A percentile compares a stretch with the other conserved stretches of the same genome.
These are phyloP conservation scores for Sakesphorus luctuosus DNA, from an alignment of 2,113 vertebrate genomes.

Conservation along the genomic window DNA sequence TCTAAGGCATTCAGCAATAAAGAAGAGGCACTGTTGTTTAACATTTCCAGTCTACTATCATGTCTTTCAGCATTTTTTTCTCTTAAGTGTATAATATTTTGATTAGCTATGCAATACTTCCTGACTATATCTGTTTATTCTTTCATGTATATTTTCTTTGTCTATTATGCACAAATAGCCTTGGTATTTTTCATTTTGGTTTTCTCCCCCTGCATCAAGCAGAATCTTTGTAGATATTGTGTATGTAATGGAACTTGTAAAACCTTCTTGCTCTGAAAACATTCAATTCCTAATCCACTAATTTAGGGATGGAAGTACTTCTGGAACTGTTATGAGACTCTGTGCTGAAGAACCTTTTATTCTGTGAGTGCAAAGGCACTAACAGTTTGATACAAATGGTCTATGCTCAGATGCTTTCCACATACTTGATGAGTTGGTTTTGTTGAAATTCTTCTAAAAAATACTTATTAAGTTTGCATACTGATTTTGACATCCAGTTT, in stretches of 20 bases:
- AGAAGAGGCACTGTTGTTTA: neutral
- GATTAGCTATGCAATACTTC: neutral
- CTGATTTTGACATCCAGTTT: neutral
- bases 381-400: neutral
- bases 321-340: neutral
- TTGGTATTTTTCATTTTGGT: neutral
- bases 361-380: neutral
- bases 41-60: neutral
- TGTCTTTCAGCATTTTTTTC: neutral
- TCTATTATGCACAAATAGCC: neutral
- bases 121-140: neutral
- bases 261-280: neutral
- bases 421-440: neutral
- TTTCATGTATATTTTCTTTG: neutral
- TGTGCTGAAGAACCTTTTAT: constrained; percentile 5
- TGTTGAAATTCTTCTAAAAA: neutral
- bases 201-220: neutral
- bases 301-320: constrained; percentile 44
- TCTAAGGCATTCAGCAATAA: neutral
- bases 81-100: neutral
- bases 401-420: neutral
- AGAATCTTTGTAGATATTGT: neutral
- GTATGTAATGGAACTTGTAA: neutral
- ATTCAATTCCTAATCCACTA: constrained; percentile 21
- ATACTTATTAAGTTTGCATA: neutral